Percentiles rank a stretch among this genome's conserved stretches.
Conservation (phyloP, 2,888 invertebrate genomes). For the Gastracanthus pulcherrimus region DNA sequence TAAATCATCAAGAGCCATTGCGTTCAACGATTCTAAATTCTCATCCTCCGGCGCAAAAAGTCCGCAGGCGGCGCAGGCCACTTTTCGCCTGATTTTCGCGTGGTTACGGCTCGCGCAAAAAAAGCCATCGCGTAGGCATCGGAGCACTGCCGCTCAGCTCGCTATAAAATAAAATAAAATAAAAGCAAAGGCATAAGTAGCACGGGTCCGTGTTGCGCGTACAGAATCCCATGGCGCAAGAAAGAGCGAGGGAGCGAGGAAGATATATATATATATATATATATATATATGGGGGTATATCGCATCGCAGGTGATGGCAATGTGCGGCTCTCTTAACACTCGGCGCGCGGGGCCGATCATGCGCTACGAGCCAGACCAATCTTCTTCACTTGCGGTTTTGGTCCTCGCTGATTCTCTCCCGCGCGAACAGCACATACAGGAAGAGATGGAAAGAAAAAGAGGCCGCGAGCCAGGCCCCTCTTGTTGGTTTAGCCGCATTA, state of each 20-base stretch:
- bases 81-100: constrained; percentile 13
- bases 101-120: background rate
- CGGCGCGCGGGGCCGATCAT: constrained; percentile 5
- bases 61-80: background rate
- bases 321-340: constrained; percentile 5
- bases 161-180: background rate
- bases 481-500: constrained; percentile 77
- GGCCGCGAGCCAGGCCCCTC: constrained; percentile 56
- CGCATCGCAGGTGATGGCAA: constrained; percentile 4
- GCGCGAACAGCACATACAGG: background rate
- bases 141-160: background rate
- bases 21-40: background rate
- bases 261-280: background rate
- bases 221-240: background rate
- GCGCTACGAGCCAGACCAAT: background rate
- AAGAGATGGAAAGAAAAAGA: background rate
- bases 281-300: no score
- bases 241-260: background rate
- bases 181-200: background rate
- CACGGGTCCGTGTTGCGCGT: background rate
- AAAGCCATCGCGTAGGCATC: no score
- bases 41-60: background rate
- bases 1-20: background rate
- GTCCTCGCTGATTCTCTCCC: background rate
- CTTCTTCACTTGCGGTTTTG: constrained; percentile 66